Evolutionary conservation across 1,140 invertebrate genomes (phyloP), one percentile per base, ranked within the genome.

Genomic region (Sogatella furcifera): DNA sequence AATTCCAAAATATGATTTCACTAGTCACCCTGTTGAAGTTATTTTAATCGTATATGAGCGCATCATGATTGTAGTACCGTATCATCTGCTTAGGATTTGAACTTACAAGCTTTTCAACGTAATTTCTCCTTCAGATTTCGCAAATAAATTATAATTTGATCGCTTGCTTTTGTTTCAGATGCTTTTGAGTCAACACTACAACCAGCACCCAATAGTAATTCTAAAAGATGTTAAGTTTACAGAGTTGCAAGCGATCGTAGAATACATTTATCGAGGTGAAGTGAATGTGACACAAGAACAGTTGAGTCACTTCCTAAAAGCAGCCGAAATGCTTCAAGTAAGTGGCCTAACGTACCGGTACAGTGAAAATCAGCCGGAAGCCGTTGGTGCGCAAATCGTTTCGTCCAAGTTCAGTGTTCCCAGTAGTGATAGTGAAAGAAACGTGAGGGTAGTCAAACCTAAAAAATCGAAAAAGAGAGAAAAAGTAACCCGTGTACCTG

Each of bases 201-300:
- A 92, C 73, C 90, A 92, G 74, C 89, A 93, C 76, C 90, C 90
- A 55, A 91, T 94, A 70, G 86, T 94, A 66, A 91, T 93, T 74
- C 78, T 93, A 64, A 91, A 92, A 77, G 89, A 93, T 81, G 88
- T 95, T 14, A 90, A 90, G 74, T 93, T 89, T 76, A 84, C 88
- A 75, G 89, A 94, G 77, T 74, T 95, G 61, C 85, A 90, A 77
- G 90, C 90, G 61, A 90, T 95, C 83, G 88, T 94, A 82, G 89
- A 92, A 72, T 94, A 94, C 68, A 95, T 95, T 90, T 95, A 95
- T 76, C 82, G 88, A 67, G 92, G 92, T 52, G 91, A 95, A 80
- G 91, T 95, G 15, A 93, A 93, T 76, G 91, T 95, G 72, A 88
- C 87, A 62, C 90, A 94, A 75, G 90, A 93, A 76, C 90, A 94